These are phyloP conservation scores for Grammomys dolichurus DNA, from an alignment of 2,113 vertebrate species.

Conservation along the genomic window DNA sequence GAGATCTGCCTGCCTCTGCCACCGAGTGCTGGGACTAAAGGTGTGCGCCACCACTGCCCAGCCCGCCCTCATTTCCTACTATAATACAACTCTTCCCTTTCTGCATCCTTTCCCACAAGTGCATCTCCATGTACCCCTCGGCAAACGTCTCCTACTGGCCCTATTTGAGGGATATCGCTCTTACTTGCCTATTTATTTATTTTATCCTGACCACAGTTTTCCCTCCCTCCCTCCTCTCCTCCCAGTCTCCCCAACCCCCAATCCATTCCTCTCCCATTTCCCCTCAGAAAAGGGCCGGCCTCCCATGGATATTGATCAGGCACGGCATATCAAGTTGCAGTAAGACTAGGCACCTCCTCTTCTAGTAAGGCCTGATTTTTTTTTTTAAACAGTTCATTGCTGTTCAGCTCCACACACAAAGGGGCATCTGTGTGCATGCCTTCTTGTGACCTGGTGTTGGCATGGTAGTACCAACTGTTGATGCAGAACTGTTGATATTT, in stretches of 20 bases:
- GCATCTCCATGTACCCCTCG: not conserved
- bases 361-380: too few species aligned
- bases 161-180: not conserved
- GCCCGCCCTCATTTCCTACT: not conserved
- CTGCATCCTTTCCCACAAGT: not conserved
- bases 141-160: not conserved
- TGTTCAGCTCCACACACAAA: not conserved
- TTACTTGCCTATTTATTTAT: not conserved
- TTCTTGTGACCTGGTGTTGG: not conserved
- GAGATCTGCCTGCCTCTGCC: not conserved
- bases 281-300: too few species aligned
- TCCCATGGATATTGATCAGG: too few species aligned
- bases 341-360: too few species aligned
- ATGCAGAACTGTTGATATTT: not conserved
- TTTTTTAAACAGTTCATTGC: not conserved
- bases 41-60: accelerated
- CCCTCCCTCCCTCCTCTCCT: too few species aligned
- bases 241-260: too few species aligned
- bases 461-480: not conserved
- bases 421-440: not conserved
- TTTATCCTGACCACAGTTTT: too few species aligned
- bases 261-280: too few species aligned
- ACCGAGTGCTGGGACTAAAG: not conserved
- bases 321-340: too few species aligned
- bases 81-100: not conserved